Conservation (phyloP, 2,797 vertebrate genomes). For the Geotrypetes seraphini region DNA sequence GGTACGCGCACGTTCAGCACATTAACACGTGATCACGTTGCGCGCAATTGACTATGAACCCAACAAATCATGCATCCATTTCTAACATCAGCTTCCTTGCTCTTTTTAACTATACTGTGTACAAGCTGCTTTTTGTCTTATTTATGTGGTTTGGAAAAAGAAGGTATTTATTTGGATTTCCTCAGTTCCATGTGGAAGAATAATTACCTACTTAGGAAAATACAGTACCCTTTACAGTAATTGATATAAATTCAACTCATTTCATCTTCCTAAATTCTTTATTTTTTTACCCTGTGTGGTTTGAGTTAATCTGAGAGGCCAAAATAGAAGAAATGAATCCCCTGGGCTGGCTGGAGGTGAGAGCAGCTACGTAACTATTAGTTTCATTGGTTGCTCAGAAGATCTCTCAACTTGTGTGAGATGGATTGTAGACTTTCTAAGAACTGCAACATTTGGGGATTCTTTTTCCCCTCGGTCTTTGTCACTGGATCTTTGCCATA, state of each 20-base stretch:
- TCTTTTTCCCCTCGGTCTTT: no score
- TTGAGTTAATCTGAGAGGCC: conserved; percentile 6
- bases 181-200: conserved; percentile 36
- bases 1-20: no score
- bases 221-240: no score
- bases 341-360: background rate
- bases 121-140: conserved; percentile 4
- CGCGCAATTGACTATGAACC: no score
- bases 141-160: conserved; percentile 20
- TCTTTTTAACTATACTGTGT: no score
- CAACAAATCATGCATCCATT: no score
- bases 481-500: no score
- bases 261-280: conserved; percentile 25
- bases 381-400: conserved; percentile 4
- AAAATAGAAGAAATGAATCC: background rate
- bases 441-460: no score
- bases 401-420: conserved; percentile 4
- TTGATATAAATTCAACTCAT: conserved; percentile 26
- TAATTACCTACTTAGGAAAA: conserved; percentile 42
- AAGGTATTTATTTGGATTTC: conserved; percentile 17
- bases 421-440: background rate
- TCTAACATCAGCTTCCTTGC: no score
- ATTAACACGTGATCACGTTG: no score
- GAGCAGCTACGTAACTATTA: background rate
- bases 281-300: conserved; percentile 3